Evolutionary conservation across 1,140 invertebrate genomes (phyloP).

Genomic region (Stegodyphus mimosarum): DNA sequence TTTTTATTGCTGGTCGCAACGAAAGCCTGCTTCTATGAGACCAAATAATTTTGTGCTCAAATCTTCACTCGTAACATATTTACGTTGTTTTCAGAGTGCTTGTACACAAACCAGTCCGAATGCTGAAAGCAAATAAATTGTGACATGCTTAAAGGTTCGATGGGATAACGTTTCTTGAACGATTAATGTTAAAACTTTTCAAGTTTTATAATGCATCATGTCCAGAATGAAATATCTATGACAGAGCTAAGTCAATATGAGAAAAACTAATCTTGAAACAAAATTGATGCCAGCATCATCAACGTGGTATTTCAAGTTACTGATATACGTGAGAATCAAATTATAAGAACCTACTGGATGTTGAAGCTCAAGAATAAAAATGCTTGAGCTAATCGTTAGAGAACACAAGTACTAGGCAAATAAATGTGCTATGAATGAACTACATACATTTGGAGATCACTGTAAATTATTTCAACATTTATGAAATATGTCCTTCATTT

Average conservation of each 20-base stretch:
- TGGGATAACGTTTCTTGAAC: background rate
- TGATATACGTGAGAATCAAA: background rate
- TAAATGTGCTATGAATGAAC: background rate
- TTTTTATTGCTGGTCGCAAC: background rate
- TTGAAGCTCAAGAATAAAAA: background rate
- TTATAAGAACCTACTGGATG: background rate
- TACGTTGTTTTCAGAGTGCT: background rate
- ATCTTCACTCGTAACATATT: background rate
- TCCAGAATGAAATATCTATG: background rate
- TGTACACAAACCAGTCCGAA: background rate
- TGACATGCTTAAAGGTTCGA: background rate
- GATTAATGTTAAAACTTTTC: background rate
- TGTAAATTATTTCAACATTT: background rate
- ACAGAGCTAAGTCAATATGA: too few relatives aligned
- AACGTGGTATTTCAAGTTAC: background rate
- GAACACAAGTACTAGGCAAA: too few relatives aligned
- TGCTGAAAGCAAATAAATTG: background rate
- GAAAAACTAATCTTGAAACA: too few relatives aligned
- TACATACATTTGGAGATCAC: slow-evolving; percentile 15
- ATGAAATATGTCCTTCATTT: slow-evolving; percentile 4
- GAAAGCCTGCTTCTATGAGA: background rate
- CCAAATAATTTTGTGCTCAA: background rate
- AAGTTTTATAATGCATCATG: background rate
- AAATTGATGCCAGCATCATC: too few relatives aligned
- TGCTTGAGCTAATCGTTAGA: background rate